These are phyloP conservation scores for Micrastur ruficollis DNA, from an alignment of 2,797 vertebrate genomes.

Conservation along the genomic window DNA sequence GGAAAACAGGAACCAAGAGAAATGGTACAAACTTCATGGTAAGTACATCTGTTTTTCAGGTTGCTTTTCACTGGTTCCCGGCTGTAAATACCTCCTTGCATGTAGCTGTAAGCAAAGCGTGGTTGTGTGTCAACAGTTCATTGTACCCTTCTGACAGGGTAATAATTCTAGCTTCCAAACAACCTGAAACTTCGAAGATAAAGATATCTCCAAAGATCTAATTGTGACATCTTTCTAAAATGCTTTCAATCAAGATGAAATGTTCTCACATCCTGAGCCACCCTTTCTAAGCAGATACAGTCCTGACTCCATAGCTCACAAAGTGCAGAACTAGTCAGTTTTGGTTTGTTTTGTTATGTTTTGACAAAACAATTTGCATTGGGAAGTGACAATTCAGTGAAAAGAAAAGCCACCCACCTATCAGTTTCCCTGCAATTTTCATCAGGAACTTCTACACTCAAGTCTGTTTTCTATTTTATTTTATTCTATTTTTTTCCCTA, in stretches of 20 bases:
- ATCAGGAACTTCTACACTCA: neutral
- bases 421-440: neutral
- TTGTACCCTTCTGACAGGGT: neutral
- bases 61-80: neutral
- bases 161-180: neutral
- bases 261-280: neutral
- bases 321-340: neutral
- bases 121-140: neutral
- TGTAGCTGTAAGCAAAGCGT: neutral
- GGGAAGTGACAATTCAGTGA: neutral
- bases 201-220: neutral
- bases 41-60: neutral
- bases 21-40: neutral
- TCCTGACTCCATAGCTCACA: neutral
- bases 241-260: neutral
- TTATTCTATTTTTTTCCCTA: neutral
- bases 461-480: neutral
- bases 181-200: neutral
- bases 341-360: neutral
- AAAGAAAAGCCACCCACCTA: neutral
- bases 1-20: neutral
- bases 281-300: neutral
- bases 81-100: neutral
- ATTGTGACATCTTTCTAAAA: neutral
- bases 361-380: neutral